Base-by-base conservation (phyloP, 2,113 vertebrate species). In the Tetrax tetrax region DNA sequence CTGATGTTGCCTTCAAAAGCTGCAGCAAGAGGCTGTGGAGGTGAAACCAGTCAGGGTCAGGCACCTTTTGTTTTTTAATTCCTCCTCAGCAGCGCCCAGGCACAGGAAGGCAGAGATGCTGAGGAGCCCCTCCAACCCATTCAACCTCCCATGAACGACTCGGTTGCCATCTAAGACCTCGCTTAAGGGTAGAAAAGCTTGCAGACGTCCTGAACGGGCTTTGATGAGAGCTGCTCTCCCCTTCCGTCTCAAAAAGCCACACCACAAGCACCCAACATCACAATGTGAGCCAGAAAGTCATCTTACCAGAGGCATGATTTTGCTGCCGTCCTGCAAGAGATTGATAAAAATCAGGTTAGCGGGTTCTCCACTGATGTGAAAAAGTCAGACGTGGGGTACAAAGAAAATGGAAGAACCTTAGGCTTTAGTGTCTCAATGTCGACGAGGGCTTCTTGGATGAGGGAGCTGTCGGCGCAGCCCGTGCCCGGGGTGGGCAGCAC, bases 401-500 rank as follows among this genome's bases (percentile, higher is more conserved):
- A 68, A 56, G 77, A 7, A 81, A 71, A 38, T 0, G 7, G 27
- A 71, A 60, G 72, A n/a, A 95, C 93, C 94, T 89, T 2, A 8
- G 89, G 17, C 0, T 2, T 10, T 4, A 82, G 65, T 0, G 2
- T 0, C 45, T 0, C 3, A 4, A 93, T 0, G 4, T 6, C 1
- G 0, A 1, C 0, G 22, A 93, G 57, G 68, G 61, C 64, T 64
- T 97, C 96, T 19, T 0, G 13, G 77, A 95, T 12, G 81, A 96
- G 35, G 35, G 21, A 0, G 0, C 1, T 25, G 72, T 0, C 0
- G 2, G 3, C 0, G 18, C 92, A 94, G 50, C 29, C 9, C 3
- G 0, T 15, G 28, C 2, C 2, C 0, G 2, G 0, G 11, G 35
- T 0, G 4, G 1, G 3, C 0, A 57, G 21, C 29, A 31, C 1